Conservation (phyloP, 2,797 vertebrate species). For the Anguilla megastoma region DNA sequence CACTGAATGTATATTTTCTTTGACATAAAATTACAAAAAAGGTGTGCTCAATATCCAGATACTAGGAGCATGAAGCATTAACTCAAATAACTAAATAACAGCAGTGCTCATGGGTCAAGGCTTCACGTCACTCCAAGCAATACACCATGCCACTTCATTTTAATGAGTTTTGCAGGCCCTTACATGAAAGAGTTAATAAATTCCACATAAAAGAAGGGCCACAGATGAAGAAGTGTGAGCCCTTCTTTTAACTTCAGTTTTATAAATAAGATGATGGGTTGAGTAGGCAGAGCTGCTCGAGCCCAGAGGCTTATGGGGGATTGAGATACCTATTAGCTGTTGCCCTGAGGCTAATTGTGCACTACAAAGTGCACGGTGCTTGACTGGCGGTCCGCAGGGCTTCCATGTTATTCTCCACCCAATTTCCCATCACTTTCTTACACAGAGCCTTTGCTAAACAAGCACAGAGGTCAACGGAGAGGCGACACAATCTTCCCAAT, state of each 20-base stretch:
- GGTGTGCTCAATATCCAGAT: slow-evolving; percentile 7
- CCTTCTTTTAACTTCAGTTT: background rate
- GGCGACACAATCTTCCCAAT: background rate
- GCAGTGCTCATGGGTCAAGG: background rate
- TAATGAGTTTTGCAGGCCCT: background rate
- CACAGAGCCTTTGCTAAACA: slow-evolving; percentile 10
- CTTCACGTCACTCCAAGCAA: background rate
- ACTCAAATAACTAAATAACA: background rate
- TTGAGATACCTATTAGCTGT: slow-evolving; percentile 76
- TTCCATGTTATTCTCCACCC: slow-evolving; percentile 34
- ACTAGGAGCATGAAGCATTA: background rate
- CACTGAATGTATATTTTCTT: no score
- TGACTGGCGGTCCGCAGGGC: slow-evolving; percentile 44
- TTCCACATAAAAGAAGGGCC: background rate
- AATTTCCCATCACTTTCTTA: background rate
- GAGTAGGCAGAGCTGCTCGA: slow-evolving; percentile 67
- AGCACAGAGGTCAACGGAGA: background rate
- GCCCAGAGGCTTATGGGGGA: slow-evolving; percentile 69
- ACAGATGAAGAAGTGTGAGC: background rate
- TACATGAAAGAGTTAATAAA: background rate
- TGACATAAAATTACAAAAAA: no score
- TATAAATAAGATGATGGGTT: slow-evolving; percentile 54
- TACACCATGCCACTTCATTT: background rate
- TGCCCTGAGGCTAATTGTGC: slow-evolving; percentile 65
- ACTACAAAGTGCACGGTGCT: slow-evolving; percentile 52